Evolutionary conservation across 2,888 invertebrate genomes (phyloP).

Genomic region (Sialis lutaria): DNA sequence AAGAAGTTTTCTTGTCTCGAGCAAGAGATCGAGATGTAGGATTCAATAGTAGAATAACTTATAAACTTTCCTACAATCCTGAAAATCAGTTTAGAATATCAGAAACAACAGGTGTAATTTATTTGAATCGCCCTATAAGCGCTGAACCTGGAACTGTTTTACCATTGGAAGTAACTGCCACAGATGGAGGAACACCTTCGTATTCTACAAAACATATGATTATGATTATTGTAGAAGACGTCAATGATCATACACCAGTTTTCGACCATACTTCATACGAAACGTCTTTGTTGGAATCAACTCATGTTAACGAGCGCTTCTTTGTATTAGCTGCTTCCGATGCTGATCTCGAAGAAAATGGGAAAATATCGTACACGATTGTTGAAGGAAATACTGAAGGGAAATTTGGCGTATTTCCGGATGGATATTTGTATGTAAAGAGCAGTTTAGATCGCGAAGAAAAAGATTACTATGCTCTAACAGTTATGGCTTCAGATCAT

Average conservation of each 20-base stretch:
- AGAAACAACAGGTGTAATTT: constrained; percentile 74
- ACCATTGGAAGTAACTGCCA: constrained; percentile 63
- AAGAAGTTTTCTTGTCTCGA: constrained; percentile 76
- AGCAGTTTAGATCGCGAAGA: constrained; percentile 77
- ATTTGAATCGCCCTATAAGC: constrained; percentile 62
- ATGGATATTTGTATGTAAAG: constrained; percentile 80
- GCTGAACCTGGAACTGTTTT: constrained; percentile 54
- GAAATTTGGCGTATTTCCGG: constrained; percentile 89
- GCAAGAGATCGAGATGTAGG: constrained; percentile 80
- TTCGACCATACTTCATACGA: constrained; percentile 87
- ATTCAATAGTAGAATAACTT: constrained; percentile 71
- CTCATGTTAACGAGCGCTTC: constrained; percentile 77
- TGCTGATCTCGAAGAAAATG: constrained; percentile 67
- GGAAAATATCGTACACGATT: constrained; percentile 64
- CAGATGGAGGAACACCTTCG: constrained; percentile 64
- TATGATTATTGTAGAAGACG: constrained; percentile 60
- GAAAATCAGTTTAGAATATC: constrained; percentile 71
- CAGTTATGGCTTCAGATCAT: constrained; percentile 67
- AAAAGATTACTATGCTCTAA: constrained; percentile 78
- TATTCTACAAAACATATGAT: constrained; percentile 60
- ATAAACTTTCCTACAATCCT: constrained; percentile 63
- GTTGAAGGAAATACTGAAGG: constrained; percentile 70
- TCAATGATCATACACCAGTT: constrained; percentile 90
- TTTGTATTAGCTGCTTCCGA: constrained; percentile 83
- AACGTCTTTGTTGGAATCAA: constrained; percentile 78